phyloP scores from a whole-genome alignment of 1,140 invertebrate species.

The Zaprionus capensis region DNA sequence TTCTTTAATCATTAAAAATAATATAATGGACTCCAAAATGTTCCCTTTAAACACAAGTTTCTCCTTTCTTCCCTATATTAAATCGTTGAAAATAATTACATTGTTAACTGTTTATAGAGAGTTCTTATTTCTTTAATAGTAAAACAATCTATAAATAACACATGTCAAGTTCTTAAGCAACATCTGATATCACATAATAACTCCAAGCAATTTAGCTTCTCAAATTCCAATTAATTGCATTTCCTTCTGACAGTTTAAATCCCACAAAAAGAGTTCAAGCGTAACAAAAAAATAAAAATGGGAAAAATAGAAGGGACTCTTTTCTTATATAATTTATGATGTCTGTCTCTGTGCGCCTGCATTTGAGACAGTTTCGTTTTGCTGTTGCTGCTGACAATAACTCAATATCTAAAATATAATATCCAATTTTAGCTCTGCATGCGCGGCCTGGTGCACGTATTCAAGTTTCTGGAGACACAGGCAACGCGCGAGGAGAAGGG shows the following conservation, averaged over 20 bases:
- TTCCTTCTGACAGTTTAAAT: neutral
- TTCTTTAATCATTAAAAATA: too few relatives aligned
- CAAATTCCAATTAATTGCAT: neutral
- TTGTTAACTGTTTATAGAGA: too few relatives aligned
- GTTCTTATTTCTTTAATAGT: too few relatives aligned
- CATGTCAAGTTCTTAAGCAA: neutral
- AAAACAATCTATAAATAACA: neutral
- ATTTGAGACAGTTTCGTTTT: neutral
- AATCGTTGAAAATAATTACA: too few relatives aligned
- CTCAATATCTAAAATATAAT: constrained; percentile 9
- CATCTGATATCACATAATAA: neutral
- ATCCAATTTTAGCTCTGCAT: constrained; percentile 91
- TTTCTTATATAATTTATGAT: constrained; percentile 1
- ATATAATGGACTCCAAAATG: too few relatives aligned
- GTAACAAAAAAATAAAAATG: neutral
- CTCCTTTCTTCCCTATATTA: too few relatives aligned
- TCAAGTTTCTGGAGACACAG: constrained; percentile 96
- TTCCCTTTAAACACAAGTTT: too few relatives aligned
- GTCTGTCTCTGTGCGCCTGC: neutral
- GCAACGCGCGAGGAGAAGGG: constrained; percentile 88
- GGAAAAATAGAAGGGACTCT: neutral
- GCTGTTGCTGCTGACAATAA: neutral
- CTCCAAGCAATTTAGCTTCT: neutral
- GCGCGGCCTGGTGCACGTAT: constrained; percentile 95
- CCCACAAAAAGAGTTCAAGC: neutral